These are phyloP conservation scores for Drosophila paracracens DNA, from an alignment of 2,888 invertebrate species.

Conservation along the genomic window DNA sequence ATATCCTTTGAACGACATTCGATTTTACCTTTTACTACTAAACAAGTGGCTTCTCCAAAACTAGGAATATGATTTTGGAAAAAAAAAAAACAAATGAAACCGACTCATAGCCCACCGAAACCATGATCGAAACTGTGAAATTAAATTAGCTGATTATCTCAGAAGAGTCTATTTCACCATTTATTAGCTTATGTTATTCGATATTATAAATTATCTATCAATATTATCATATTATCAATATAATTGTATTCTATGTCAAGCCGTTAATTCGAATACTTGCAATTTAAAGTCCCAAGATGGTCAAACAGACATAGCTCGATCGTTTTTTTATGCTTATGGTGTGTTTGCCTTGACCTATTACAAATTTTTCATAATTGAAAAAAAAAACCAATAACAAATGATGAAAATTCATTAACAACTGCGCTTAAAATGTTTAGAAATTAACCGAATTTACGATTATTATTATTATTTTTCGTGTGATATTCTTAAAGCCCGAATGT, in stretches of 20 bases:
- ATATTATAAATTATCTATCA: not conserved
- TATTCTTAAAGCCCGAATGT: not conserved
- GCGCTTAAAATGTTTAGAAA: not conserved
- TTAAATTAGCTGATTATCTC: not conserved
- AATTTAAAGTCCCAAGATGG: not conserved
- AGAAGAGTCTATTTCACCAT: not conserved
- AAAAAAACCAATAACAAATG: not conserved
- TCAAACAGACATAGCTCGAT: not conserved
- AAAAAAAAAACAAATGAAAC: not conserved
- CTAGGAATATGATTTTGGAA: not conserved
- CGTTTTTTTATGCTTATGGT: not conserved
- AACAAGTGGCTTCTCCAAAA: not conserved
- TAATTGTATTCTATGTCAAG: no score
- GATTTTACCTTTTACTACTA: not conserved
- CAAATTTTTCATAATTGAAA: not conserved
- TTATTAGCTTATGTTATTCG: not conserved
- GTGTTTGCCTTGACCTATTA: not conserved
- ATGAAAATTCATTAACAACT: not conserved
- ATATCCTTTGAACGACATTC: not conserved
- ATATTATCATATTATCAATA: not conserved
- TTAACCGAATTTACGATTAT: not conserved
- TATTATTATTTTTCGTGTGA: not conserved
- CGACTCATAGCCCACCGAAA: not conserved
- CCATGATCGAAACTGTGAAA: not conserved
- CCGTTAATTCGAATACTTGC: no score